Evolutionary conservation across 2,797 vertebrate genomes (phyloP).

Genomic region (Anguilla pacifica): DNA sequence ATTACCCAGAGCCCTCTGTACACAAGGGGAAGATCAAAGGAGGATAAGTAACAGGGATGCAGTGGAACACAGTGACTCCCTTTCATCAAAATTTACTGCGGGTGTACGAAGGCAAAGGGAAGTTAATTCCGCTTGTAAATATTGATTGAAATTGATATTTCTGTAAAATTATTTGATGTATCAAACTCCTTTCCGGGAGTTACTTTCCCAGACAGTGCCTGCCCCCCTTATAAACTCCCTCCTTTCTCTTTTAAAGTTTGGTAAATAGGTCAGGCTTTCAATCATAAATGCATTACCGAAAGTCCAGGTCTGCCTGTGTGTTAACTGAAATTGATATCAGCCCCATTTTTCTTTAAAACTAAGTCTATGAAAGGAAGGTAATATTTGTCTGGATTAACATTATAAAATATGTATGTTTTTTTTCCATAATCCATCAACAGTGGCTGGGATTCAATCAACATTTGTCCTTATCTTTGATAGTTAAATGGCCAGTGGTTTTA

Average conservation of each 20-base stretch:
- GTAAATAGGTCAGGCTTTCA: neutral
- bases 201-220: neutral
- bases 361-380: neutral
- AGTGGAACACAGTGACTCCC: neutral
- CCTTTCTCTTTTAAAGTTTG: neutral
- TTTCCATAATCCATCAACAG: neutral
- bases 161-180: neutral
- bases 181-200: neutral
- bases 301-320: neutral
- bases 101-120: neutral
- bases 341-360: neutral
- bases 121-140: constrained; percentile 37
- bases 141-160: constrained; percentile 46
- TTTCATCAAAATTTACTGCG: neutral
- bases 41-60: neutral
- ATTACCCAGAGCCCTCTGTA: neutral
- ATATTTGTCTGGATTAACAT: neutral
- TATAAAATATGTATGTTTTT: neutral
- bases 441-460: neutral
- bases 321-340: neutral
- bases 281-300: neutral
- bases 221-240: neutral
- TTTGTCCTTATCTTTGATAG: too few relatives aligned
- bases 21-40: neutral
- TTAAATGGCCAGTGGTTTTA: too few relatives aligned